Conservation (phyloP, 2,888 invertebrate genomes). For the Hyppa rectilinea region DNA sequence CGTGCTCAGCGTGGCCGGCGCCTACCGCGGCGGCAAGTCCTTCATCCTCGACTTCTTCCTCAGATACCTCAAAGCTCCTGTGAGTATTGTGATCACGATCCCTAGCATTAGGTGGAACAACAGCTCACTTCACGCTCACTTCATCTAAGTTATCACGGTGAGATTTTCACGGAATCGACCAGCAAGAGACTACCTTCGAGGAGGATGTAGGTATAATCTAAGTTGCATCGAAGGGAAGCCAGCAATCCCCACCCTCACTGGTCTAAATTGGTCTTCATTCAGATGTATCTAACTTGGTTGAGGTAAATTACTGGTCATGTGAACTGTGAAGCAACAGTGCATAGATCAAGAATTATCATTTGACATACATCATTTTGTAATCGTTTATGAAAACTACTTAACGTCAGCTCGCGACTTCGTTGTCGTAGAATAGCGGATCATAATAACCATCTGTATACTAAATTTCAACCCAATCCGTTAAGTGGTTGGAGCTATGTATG, state of each 20-base stretch:
- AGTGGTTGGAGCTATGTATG: too few species aligned
- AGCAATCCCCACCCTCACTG: background rate
- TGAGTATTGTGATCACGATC: conserved; percentile 48
- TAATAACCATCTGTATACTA: too few species aligned
- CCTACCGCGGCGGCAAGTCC: conserved; percentile 75
- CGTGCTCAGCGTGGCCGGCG: conserved; percentile 75
- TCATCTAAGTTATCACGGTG: too few species aligned
- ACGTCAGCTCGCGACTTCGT: too few species aligned
- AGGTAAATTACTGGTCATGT: background rate
- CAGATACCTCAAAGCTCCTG: conserved; percentile 72
- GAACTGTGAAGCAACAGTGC: background rate
- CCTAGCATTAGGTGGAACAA: too few species aligned
- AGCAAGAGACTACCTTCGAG: background rate
- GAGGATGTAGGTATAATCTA: background rate
- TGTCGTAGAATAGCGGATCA: too few species aligned
- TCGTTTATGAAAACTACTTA: background rate
- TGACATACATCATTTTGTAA: background rate
- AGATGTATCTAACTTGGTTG: background rate
- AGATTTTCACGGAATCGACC: too few species aligned
- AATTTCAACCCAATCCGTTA: too few species aligned
- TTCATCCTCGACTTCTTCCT: conserved; percentile 76
- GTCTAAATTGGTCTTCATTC: background rate
- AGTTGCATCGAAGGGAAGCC: background rate
- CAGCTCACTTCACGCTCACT: too few species aligned
- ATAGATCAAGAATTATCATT: background rate